These are phyloP conservation scores for Rostratula benghalensis DNA, from an alignment of 2,113 vertebrate genomes.

Conservation along the genomic window DNA sequence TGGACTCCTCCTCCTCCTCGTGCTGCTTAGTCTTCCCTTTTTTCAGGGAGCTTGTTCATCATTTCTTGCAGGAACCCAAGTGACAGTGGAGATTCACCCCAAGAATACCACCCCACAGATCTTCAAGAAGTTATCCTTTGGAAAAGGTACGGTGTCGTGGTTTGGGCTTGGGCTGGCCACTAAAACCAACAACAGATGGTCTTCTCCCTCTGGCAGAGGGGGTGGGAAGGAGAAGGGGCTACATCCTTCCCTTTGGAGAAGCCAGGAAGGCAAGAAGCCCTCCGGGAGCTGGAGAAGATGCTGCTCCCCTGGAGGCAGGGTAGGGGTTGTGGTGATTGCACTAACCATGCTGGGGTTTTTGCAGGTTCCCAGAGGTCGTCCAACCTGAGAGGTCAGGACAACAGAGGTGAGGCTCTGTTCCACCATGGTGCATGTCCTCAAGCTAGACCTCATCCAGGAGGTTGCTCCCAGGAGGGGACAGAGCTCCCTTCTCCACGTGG, in stretches of 20 bases:
- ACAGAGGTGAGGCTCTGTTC: conserved; percentile 44
- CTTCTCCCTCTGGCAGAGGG: not conserved
- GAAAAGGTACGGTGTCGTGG: conserved; percentile 65
- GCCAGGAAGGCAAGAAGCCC: not conserved
- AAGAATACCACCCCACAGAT: conserved; percentile 58
- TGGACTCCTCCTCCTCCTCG: accelerated
- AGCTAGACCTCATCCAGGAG: accelerated
- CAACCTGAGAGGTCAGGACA: not conserved
- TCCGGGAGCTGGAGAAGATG: accelerated
- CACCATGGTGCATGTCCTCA: accelerated
- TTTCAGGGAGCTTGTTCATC: not conserved
- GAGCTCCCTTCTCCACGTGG: not conserved
- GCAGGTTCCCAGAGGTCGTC: conserved; percentile 27
- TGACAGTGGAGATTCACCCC: conserved; percentile 76
- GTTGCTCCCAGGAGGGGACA: not conserved
- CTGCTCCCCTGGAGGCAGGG: accelerated
- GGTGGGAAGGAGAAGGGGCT: not conserved
- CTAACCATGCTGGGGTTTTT: not conserved
- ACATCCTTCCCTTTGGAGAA: not conserved
- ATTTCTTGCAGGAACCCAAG: conserved; percentile 67
- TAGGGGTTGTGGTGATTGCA: not conserved
- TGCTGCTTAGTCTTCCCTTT: not conserved
- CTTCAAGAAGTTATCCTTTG: conserved; percentile 74
- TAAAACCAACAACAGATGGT: not conserved
- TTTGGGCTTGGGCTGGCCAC: not conserved